Base-by-base conservation (phyloP, 2,113 vertebrate genomes). In the Pomatostomus ruficeps region DNA sequence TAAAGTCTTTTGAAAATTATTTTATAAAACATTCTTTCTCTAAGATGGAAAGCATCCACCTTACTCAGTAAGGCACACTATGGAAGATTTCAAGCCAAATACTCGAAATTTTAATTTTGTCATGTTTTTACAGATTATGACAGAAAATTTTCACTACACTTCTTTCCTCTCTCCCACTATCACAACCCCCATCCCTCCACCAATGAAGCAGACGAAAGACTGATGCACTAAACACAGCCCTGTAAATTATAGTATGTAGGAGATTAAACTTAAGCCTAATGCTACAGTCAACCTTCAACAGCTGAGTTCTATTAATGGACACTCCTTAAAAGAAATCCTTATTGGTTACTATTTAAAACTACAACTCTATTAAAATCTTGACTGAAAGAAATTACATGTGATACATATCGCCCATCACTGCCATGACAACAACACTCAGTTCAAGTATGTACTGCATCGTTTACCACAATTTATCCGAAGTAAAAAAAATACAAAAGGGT, bases 191-290 rank as follows among this genome's bases (percentile, higher is more conserved):
- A 93, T 78, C 87, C 78, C 85, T 95, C 77, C 12, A 65, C 21
- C 48, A 96, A 70, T 23, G 66, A 95, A 97, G 93, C 84, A 87
- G 91, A 75, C 80, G 43, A 91, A 95, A 51, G 48, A 85, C 85
- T 25, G 59, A 93, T 81, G 92, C 77, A 85, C 88, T 95, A 54
- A 91, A 87, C 52, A 38, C 76, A 48, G 91, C 19, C 89, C 92
- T 96, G 93, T 97, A 97, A 98, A 97, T 97, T 93, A 97, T 14
- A 78, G 95, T 85, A 95, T 54, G 94, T 70, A 97, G 94, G 96
- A 97, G 97, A 98, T 98, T 97, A 98, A 97, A 97, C 91, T 96
- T 97, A 97, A 97, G 95, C 95, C 97, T 97, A 97, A 97, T 96
- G 88, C 97, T 95, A 92, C 88, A 96, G 93, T 94, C 95, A 96